Evolutionary conservation across 2,797 vertebrate species (phyloP), one percentile per base, ranked within the genome.

Genomic region (Bradypus variegatus): DNA sequence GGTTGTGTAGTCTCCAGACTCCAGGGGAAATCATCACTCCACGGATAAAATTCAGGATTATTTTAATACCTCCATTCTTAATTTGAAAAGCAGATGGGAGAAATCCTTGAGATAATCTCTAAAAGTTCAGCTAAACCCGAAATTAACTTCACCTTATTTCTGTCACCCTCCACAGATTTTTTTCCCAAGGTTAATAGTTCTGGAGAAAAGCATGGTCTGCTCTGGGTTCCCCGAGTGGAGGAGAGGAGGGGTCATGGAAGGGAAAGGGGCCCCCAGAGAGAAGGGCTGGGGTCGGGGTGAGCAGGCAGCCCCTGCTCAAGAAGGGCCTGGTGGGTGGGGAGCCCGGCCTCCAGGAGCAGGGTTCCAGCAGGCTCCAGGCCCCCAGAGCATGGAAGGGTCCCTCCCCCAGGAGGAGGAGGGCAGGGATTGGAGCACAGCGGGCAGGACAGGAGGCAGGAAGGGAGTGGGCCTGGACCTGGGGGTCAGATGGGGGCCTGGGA

Each of bases 121-220:
- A 2, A 29, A 45, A 58, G 89, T 27, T 5, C 33, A 70, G 83
- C 3, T 18, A 41, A n/a, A 41, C 62, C 86, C 76, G 33, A 2
- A 38, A 12, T 25, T 69, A 27, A 33, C 5, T 29, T 38, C 41
- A 0, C 77, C 80, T 67, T 16, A 7, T 53, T 73, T 16, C 86
- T 4, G 0, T 48, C 41, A 13, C 2, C 70, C 31, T 8, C 25
- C 3, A 12, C 73, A 0, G 1, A 4, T 2, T 3, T n/a, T n/a
- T 1, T 19, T 7, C 55, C 41, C 4, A 0, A 1, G 86, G 53
- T 55, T 48, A 12, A 38, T 1, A 53, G 75, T 50, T 38, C 62
- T 36, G 8, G 55, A 72, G 77, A 31, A 65, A 41, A n/a, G 53
- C 23, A 0, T 3, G 38, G 48, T 21, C 5, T 15, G 58, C 50